Evolutionary conservation across 2,797 vertebrate genomes (phyloP), one percentile per base, ranked within the genome.

Genomic region (Adrianichthys oophorus): DNA sequence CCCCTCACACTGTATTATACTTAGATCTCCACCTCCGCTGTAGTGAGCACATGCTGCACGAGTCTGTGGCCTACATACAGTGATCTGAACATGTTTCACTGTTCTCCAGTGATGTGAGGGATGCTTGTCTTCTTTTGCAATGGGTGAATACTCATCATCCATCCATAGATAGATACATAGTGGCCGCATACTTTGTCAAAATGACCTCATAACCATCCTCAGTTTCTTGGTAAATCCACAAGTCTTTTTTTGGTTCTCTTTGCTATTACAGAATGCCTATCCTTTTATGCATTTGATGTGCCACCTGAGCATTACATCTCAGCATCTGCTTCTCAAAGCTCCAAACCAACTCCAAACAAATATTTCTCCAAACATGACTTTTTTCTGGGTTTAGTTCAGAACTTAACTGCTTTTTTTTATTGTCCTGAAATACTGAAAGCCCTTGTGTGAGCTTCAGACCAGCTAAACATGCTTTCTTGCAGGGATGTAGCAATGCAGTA

Each of bases 21-120:
- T 87, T 90, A 88, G 85, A 89, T 88, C 87, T 87, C 88, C 82
- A 87, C 87, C 88, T 89, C 87, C 87, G 84, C 87, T 85, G 76
- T 78, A 71, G 81, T 79, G 77, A 86, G 86, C 77, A 72, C 85
- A 82, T 78, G 72, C 74, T 82, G 78, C 68, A 78, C 83, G 78
- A 73, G 80, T 80, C 76, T 85, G 83, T 81, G 84, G 83, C 80
- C 83, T 87, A 89, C 81, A 87, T 85, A 84, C 70, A 58, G 47
- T 49, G 42, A 63, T 41, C 74, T 16, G 29, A 78, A 82, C 78
- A 83, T 71, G 72, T 64, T 78, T 68, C 61, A 59, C 58, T 60
- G 65, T 54, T 41, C 64, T 65, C 62, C 50, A 66, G 65, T 57
- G 55, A 37, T 68, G 72, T 65, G 63, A 76, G 70, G 58, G 70